Evolutionary conservation across 2,888 invertebrate species (phyloP), one percentile per base, ranked within the genome.

Genomic region (Euplexia lucipara): DNA sequence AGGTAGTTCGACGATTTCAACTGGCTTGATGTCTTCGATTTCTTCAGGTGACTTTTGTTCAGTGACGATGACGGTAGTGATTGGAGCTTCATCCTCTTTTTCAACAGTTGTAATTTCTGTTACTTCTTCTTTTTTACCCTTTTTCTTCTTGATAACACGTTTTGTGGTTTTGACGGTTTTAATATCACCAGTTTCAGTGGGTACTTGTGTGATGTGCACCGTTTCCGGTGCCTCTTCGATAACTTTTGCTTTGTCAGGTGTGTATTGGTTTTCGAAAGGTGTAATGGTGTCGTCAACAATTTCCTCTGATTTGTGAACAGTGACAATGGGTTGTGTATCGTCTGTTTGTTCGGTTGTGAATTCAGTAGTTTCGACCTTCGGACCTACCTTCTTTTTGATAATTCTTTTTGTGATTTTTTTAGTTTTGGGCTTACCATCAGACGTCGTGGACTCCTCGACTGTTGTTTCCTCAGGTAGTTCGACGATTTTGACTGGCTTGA

Each of bases 1-100:
- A 0, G 44, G 0, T 2, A 92, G 85, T 26, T 82, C 83, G 35
- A 68, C 22, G 12, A 42, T 59, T 10, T 65, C 49, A 12, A 54
- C 0, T 0, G 44, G 60, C 18, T 54, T 9, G 0, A 10, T 2
- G 7, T 57, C 22, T 7, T 51, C 26, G 5, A 0, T 8, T 0
- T 42, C 49, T 14, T 64, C 47, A 0, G 60, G 20, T 1, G 26
- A 1, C 10, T 35, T 35, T 0, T 62, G 56, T 32, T 69, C 62
- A 1, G 45, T 64, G 0, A 70, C 34, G 0, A 37, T 49, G 0
- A 70, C 66, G 0, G 70, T 63, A 0, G 62, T 60, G 0, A 63
- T 48, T 0, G 60, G 63, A 14, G 39, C 57, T 20, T 73, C 62
- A 9, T 66, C 66, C 3, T 70, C 60, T 14, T 63, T 61, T 52